Base-by-base conservation (phyloP, 2,888 invertebrate species). In the Bellardia bayeri region DNA sequence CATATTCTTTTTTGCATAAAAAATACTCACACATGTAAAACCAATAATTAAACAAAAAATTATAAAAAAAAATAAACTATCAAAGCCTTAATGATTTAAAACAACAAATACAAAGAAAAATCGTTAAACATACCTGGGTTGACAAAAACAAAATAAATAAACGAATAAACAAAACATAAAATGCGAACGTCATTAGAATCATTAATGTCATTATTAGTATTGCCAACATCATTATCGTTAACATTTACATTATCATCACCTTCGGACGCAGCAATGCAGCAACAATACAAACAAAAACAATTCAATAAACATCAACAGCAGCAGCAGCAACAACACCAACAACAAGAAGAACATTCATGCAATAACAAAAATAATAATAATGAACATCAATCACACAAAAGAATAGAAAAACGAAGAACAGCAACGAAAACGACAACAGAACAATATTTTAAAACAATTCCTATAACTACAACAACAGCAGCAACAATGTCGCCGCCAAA, bases 381-480 rank as follows among this genome's bases (percentile, higher is more conserved):
- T 82, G 63, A 82, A 66, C 68, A 85, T 56, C 78, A 85, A 69
- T 85, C 85, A 74, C 49, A 80, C 40, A 84, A 89, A 76, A 90
- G 86, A 86, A 81, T 75, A 75, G 72, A 88, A 84, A 64, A 88
- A 88, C 61, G 86, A 86, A 82, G 82, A 89, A 79, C 45, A 71
- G n/a, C 84, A 88, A 75, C 89, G 86, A 86, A 89, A 88, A 88
- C 88, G 88, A 81, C 72, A 83, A 81, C 76, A 61, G 64, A 84
- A 81, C 76, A 72, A 72, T 74, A 40, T 23, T 45, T 61, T 37
- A 83, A 45, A 86, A 88, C 88, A 89, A 84, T 56, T 72, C 16
- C 84, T 51, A 63, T 49, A 79, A 61, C 88, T 79, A 88, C 75
- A 82, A 76, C 78, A 88, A 33, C 58, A 61, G 37, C 40, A 78